Percentiles rank a stretch among this genome's conserved stretches.
phyloP scores from a whole-genome alignment of 2,797 vertebrate genomes.

The Eurystomus glaucurus region DNA sequence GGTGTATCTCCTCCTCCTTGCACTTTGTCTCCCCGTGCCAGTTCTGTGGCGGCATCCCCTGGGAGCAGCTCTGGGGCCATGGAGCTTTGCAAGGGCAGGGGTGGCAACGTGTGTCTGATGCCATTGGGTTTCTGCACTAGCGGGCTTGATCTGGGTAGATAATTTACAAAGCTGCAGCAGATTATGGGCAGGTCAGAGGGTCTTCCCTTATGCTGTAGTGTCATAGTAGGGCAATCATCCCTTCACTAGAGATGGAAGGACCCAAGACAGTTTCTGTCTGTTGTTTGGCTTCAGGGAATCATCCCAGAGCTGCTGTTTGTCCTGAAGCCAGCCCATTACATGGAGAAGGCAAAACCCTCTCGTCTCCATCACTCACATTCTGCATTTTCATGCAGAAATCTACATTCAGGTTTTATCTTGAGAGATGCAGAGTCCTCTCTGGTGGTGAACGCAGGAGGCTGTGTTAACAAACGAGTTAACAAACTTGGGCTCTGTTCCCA shows the following conservation, averaged over 20 bases:
- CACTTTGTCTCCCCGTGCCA: not conserved
- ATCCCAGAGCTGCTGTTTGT: not conserved
- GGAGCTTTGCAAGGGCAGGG: not conserved
- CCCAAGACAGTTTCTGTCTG: not conserved
- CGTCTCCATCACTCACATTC: not conserved
- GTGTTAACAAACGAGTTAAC: not conserved
- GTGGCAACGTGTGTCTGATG: not conserved
- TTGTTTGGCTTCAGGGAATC: not conserved
- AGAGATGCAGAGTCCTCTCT: not conserved
- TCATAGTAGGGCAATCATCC: not conserved
- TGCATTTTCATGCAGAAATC: not conserved
- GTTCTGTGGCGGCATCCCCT: accelerated
- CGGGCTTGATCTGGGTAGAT: not conserved
- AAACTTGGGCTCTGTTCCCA: not conserved
- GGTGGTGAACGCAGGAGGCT: not conserved
- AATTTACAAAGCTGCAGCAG: not conserved
- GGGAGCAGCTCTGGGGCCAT: not conserved
- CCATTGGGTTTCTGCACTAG: not conserved
- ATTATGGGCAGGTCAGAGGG: not conserved
- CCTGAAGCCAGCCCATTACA: not conserved
- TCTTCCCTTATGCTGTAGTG: not conserved
- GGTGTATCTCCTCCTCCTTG: not conserved
- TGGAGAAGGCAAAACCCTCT: not conserved
- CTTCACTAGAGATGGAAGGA: not conserved
- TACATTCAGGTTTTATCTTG: not conserved